Conservation (phyloP, 2,888 invertebrate species). For the Geophilus truncorum region DNA sequence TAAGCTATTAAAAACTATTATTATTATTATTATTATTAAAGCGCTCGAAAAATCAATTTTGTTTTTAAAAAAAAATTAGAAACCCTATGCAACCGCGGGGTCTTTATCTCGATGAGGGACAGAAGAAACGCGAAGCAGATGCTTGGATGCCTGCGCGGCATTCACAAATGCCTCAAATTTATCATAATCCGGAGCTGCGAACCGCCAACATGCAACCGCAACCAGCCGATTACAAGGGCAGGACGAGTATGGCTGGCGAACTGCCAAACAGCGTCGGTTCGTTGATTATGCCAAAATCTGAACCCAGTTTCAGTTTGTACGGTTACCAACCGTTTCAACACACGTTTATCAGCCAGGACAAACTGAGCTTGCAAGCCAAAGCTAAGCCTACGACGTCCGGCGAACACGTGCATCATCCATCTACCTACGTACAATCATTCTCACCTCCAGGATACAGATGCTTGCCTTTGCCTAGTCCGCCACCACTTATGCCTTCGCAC, state of each 20-base stretch:
- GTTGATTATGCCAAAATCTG: conserved; percentile 39
- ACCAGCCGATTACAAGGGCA: conserved; percentile 30
- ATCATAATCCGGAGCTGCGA: not conserved
- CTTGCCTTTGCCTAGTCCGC: not conserved
- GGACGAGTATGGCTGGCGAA: conserved; percentile 35
- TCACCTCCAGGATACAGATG: not conserved
- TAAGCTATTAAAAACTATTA: not conserved
- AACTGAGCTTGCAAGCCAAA: not conserved
- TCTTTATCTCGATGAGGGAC: not conserved
- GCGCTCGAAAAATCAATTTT: too few relatives aligned
- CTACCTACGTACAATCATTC: not conserved
- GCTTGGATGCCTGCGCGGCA: not conserved
- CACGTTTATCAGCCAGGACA: conserved; percentile 44
- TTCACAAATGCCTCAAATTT: not conserved
- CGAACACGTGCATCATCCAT: not conserved
- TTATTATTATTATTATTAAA: too few relatives aligned
- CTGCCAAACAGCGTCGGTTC: conserved; percentile 31
- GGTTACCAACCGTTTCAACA: conserved; percentile 49
- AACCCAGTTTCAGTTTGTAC: conserved; percentile 47
- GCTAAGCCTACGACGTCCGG: not conserved
- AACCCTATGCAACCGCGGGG: not conserved
- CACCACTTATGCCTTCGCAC: conserved; percentile 22
- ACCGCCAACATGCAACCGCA: not conserved
- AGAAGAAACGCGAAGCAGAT: not conserved
- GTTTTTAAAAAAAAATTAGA: too few relatives aligned